Evolutionary conservation across 2,888 invertebrate genomes (phyloP).

Genomic region (Hypena proboscidalis): DNA sequence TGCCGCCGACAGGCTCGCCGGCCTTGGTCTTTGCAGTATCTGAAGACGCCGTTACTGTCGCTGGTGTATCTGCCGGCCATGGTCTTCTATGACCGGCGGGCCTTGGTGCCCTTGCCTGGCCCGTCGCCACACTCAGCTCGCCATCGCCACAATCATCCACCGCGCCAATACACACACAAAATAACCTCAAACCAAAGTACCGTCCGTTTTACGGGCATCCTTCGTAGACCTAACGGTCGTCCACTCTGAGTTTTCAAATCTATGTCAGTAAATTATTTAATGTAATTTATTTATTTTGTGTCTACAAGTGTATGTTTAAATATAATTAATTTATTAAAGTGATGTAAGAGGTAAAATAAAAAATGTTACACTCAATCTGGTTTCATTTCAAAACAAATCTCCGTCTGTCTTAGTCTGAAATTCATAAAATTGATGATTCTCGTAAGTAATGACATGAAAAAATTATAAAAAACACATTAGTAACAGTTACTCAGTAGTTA

Average conservation of each 20-base stretch:
- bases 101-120: slow-evolving; percentile 54
- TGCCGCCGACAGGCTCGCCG: slow-evolving; percentile 12
- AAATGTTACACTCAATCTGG: slow-evolving; percentile 63
- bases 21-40: too few relatives aligned
- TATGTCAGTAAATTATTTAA: slow-evolving; percentile 83
- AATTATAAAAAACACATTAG: too few relatives aligned
- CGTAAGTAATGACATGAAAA: too few relatives aligned
- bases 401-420: slow-evolving; percentile 5
- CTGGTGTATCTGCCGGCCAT: too few relatives aligned
- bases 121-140: slow-evolving; percentile 28
- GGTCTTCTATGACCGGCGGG: slow-evolving; percentile 49
- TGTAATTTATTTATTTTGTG: slow-evolving; percentile 83
- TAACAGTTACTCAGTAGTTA: too few relatives aligned
- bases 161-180: slow-evolving; percentile 63
- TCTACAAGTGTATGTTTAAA: slow-evolving; percentile 75
- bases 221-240: slow-evolving; percentile 65
- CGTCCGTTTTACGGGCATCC: slow-evolving; percentile 65
- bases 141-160: slow-evolving; percentile 43
- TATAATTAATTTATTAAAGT: slow-evolving; percentile 76
- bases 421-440: too few relatives aligned
- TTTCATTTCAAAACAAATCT: slow-evolving; percentile 54
- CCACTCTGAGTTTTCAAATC: slow-evolving; percentile 70
- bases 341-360: slow-evolving; percentile 71
- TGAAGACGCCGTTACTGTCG: too few relatives aligned
- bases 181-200: slow-evolving; percentile 81